A percentile compares a stretch with the other conserved stretches of the same genome.
phyloP scores from a whole-genome alignment of 2,113 vertebrate species.

The cattle (Bos taurus) region DNA sequence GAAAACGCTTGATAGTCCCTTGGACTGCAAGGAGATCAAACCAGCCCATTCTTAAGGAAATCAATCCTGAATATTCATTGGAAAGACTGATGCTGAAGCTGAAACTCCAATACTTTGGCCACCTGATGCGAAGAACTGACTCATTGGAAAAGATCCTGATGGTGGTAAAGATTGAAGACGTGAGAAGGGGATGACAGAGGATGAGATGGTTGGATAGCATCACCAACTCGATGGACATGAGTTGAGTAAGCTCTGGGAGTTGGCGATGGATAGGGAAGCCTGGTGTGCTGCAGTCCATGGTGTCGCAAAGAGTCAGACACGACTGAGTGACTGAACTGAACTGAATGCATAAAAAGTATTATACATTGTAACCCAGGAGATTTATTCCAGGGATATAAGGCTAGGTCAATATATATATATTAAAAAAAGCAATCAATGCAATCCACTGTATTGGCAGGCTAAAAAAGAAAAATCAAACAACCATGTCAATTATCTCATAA shows the following conservation, averaged over 20 bases:
- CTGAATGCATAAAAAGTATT: background rate
- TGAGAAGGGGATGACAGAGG: background rate
- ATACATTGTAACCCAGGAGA: background rate
- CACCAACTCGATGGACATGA: background rate
- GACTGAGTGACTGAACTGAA: background rate
- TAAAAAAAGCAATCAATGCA: background rate
- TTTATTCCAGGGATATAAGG: background rate
- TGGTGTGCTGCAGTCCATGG: background rate
- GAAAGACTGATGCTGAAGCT: background rate
- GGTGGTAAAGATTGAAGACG: background rate
- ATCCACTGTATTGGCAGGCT: background rate
- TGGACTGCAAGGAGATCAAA: background rate
- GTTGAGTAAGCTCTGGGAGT: background rate
- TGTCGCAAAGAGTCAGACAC: rapidly evolving
- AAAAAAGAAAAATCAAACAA: background rate
- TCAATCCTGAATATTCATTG: background rate
- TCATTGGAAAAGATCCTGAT: background rate
- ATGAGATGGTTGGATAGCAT: background rate
- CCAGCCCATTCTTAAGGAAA: background rate
- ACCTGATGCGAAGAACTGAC: background rate
- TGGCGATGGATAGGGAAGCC: background rate
- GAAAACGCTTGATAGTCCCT: background rate
- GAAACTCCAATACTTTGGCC: background rate
- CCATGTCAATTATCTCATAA: background rate
- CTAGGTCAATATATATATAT: background rate